These are phyloP conservation scores for Lepidothrix coronata DNA, from an alignment of 2,113 vertebrate species.

Conservation along the genomic window DNA sequence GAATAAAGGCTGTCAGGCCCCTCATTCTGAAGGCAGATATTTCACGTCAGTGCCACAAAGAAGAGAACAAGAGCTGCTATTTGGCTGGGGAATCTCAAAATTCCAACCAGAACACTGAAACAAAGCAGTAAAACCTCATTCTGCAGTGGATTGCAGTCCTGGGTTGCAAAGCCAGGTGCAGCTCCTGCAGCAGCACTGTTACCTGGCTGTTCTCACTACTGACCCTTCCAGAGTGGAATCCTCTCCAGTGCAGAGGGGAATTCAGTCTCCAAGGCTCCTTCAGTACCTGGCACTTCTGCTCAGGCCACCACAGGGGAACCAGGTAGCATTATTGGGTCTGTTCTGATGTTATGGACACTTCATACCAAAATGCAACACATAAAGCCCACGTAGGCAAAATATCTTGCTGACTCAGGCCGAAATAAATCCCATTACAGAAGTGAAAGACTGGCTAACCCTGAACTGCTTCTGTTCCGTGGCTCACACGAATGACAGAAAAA, in stretches of 20 bases:
- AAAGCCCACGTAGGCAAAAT: not conserved
- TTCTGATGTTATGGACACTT: not conserved
- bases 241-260: not conserved
- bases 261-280: not conserved
- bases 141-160: not conserved
- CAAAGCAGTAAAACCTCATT: not conserved
- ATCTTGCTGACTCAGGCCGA: not conserved
- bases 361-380: not conserved
- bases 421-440: not conserved
- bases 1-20: not conserved
- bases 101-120: accelerated
- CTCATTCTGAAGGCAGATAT: not conserved
- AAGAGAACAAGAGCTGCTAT: not conserved
- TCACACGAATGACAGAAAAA: accelerated
- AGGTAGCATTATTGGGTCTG: accelerated
- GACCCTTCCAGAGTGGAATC: not conserved
- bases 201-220: not conserved
- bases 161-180: not conserved
- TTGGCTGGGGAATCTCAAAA: not conserved
- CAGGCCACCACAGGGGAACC: not conserved
- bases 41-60: too few species aligned
- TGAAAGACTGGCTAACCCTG: not conserved
- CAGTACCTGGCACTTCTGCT: not conserved
- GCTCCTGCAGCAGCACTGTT: not conserved
- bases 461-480: not conserved